Evolutionary conservation across 2,113 vertebrate species (phyloP), one percentile per base, ranked within the genome.

Genomic region (Corydoras maculifer): DNA sequence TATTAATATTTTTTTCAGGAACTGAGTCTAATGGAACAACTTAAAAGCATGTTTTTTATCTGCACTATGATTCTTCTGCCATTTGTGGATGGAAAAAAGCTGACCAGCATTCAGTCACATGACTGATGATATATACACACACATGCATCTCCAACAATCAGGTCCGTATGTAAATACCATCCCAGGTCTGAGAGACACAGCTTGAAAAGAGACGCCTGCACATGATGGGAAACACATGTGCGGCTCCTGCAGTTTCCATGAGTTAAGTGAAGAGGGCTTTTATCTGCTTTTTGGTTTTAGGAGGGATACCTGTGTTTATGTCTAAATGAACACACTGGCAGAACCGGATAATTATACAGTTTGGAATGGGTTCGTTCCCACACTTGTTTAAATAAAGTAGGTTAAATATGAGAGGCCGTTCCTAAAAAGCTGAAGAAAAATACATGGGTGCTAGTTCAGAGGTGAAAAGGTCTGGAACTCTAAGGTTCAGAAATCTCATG

Each of bases 151-250:
- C 35, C 35, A 43, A 43, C 35, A 43, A 43, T 43, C 4, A 43
- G 35, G 35, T 43, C 35, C 7, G 7, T 43, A 43, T 43, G 35
- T 43, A 43, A 43, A 43, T 43, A 43, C 35, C 35, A 43, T 43
- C 35, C 35, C 35, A 43, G 35, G 35, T 8, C 35, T 43, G 35
- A 43, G 4, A 8, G 35, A 43, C 35, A 43, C 18, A 25, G 35
- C 35, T 43, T 43, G 35, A 43, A 8, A 43, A 43, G 35, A 43
- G 81, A 78, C 78, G 79, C 73, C 82, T 82, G 74, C n/a, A 62
- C 65, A 73, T 81, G 72, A 88, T 85, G 75, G 69, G 73, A 82
- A 86, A 83, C 84, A 86, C 73, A 85, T 89, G 84, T 79, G 73
- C 76, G 74, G 70, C 67, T 53, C 62, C 79, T 72, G 55, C 65